Percentiles rank a stretch among this genome's conserved stretches.
Evolutionary conservation across 2,113 vertebrate genomes (phyloP).

Genomic region (Oryzias curvinotus): DNA sequence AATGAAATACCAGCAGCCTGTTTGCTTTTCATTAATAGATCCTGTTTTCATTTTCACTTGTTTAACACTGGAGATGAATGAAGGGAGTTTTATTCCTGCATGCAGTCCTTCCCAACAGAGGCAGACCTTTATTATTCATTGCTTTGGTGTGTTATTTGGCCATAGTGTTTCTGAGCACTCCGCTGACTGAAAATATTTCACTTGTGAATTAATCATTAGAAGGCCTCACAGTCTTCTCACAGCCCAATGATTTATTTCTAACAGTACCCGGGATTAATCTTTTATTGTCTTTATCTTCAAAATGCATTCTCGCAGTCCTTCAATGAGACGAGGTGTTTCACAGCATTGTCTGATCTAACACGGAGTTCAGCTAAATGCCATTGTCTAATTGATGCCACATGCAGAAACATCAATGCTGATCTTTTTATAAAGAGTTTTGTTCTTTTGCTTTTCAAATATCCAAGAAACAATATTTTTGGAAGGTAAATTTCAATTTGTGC

Average conservation of each 20-base stretch:
- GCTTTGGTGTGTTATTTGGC: slow-evolving; percentile 49
- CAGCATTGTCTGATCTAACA: slow-evolving; percentile 58
- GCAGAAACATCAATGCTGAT: slow-evolving; percentile 64
- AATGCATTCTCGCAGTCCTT: slow-evolving; percentile 47
- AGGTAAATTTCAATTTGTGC: slow-evolving; percentile 45
- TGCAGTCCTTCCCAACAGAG: slow-evolving; percentile 50
- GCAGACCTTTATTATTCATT: slow-evolving; percentile 59
- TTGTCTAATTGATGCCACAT: slow-evolving; percentile 66
- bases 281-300: slow-evolving; percentile 70
- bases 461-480: slow-evolving; percentile 46
- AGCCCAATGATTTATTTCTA: slow-evolving; percentile 54
- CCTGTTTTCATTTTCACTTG: slow-evolving; percentile 35
- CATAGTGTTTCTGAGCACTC: slow-evolving; percentile 49
- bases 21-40: slow-evolving; percentile 60
- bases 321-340: slow-evolving; percentile 46
- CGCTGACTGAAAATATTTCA: slow-evolving; percentile 73
- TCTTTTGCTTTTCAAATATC: slow-evolving; percentile 46
- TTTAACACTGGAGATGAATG: slow-evolving; percentile 57
- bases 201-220: slow-evolving; percentile 71
- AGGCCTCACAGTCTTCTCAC: slow-evolving; percentile 51
- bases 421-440: slow-evolving; percentile 58
- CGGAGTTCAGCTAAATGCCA: slow-evolving; percentile 59
- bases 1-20: slow-evolving; percentile 49
- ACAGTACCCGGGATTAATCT: slow-evolving; percentile 56
- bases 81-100: slow-evolving; percentile 50